phyloP scores from a whole-genome alignment of 1,140 invertebrate species.

The Stegodyphus dumicola region DNA sequence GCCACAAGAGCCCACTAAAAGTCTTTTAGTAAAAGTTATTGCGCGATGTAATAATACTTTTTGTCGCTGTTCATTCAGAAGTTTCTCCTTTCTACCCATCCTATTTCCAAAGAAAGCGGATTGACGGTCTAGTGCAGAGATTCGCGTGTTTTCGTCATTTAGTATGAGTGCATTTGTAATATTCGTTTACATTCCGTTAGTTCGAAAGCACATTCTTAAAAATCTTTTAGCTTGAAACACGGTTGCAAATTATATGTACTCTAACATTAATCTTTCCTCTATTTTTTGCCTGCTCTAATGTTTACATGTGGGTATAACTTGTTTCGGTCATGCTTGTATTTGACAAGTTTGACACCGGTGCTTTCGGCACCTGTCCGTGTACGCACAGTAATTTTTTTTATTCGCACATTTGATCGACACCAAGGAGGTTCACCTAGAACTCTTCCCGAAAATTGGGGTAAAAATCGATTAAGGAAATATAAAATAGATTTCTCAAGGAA shows the following conservation, averaged over 20 bases:
- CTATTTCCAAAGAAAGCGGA: too few species aligned
- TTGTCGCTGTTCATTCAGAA: too few species aligned
- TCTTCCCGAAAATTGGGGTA: conserved; percentile 62
- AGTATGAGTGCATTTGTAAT: not conserved
- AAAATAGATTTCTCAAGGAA: conserved; percentile 66
- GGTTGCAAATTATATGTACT: too few species aligned
- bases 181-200: not conserved
- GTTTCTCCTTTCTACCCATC: too few species aligned
- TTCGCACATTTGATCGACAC: not conserved
- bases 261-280: not conserved
- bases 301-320: conserved; percentile 21
- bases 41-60: too few species aligned
- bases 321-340: conserved; percentile 23
- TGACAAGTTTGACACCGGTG: conserved; percentile 9
- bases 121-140: too few species aligned
- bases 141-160: not conserved
- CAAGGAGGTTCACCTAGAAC: not conserved
- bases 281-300: not conserved
- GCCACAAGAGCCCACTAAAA: too few species aligned
- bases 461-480: conserved; percentile 54
- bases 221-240: too few species aligned
- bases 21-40: too few species aligned
- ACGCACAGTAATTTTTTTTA: not conserved
- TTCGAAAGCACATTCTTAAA: not conserved
- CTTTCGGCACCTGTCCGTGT: conserved; percentile 26